Evolutionary conservation across 2,888 invertebrate species (phyloP), one percentile per base, ranked within the genome.

Genomic region (Tanaodytes sp.): DNA sequence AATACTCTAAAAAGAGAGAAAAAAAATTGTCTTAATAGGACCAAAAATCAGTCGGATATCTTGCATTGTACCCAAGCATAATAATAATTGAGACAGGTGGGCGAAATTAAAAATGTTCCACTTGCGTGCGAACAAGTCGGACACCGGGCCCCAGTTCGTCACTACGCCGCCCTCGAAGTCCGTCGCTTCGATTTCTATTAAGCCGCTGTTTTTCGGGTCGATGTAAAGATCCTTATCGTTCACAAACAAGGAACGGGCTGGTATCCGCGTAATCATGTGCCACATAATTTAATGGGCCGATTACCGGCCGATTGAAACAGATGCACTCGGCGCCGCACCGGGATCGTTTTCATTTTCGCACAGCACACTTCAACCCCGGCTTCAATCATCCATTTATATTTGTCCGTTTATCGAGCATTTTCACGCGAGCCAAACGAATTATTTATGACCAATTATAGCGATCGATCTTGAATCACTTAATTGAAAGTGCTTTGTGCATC

Each of bases 61-160:
- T n/a, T n/a, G n/a, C n/a, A n/a, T n/a, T n/a, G n/a, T n/a, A n/a
- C n/a, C n/a, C n/a, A n/a, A 8, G 23, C 12, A 36, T 55, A 23
- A 49, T 37, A 64, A 75, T 71, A 75, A 75, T 72, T 76, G 73
- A 72, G 77, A 78, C 78, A 79, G 78, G 76, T 79, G 78, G 72
- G 76, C 70, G 55, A 75, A 78, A 79, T 75, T 77, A 37, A 76
- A 78, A 77, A 76, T 73, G 72, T 65, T 72, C 71, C 57, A 67
- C 72, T 73, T 68, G 70, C 75, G 72, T 74, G 76, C 72, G 68
- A 71, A 61, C 57, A 46, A 62, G 46, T 37, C 51, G 46, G 36
- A 65, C 70, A 71, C 70, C 62, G 62, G 65, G 65, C 62, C 27
- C 37, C 42, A 36, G 43, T 59, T 64, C 64, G 40, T 65, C 65